Evolutionary conservation across 2,888 invertebrate species (phyloP).

Genomic region (Amphipyra tragopoginis): DNA sequence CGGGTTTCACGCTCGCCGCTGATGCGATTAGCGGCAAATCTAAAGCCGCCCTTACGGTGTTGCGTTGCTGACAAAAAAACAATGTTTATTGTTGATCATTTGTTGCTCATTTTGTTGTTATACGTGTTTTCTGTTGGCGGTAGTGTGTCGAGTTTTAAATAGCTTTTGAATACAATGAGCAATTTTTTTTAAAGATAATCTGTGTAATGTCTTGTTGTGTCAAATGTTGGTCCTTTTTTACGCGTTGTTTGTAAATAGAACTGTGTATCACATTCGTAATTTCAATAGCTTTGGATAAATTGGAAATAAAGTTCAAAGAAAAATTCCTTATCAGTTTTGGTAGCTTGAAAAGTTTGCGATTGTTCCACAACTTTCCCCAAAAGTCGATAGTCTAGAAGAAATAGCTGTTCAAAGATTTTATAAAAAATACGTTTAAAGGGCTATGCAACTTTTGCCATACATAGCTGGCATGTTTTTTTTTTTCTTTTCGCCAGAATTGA

Average conservation of each 20-base stretch:
- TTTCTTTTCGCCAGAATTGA: too few species aligned
- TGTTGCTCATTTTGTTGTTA: slow-evolving; percentile 49
- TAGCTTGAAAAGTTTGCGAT: too few species aligned
- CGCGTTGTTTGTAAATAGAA: background rate
- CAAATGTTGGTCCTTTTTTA: background rate
- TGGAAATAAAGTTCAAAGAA: too few species aligned
- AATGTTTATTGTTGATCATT: slow-evolving; percentile 48
- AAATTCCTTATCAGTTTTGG: too few species aligned
- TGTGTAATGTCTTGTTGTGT: background rate
- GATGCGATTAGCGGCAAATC: slow-evolving; percentile 60
- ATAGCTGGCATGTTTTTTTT: too few species aligned
- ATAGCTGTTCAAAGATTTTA: too few species aligned
- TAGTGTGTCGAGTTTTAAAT: slow-evolving; percentile 24
- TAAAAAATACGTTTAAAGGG: too few species aligned
- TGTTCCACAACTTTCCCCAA: too few species aligned
- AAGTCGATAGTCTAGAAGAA: too few species aligned
- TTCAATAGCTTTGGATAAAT: too few species aligned
- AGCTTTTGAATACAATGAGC: slow-evolving; percentile 11
- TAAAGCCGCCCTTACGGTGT: slow-evolving; percentile 46
- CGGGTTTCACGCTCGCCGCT: slow-evolving; percentile 61
- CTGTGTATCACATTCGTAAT: too few species aligned
- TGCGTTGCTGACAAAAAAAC: slow-evolving; percentile 40
- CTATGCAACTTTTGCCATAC: too few species aligned
- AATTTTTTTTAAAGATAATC: background rate
- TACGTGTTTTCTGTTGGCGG: slow-evolving; percentile 25